Conservation (phyloP, 1,140 invertebrate species). For the Aphidius ervi region DNA sequence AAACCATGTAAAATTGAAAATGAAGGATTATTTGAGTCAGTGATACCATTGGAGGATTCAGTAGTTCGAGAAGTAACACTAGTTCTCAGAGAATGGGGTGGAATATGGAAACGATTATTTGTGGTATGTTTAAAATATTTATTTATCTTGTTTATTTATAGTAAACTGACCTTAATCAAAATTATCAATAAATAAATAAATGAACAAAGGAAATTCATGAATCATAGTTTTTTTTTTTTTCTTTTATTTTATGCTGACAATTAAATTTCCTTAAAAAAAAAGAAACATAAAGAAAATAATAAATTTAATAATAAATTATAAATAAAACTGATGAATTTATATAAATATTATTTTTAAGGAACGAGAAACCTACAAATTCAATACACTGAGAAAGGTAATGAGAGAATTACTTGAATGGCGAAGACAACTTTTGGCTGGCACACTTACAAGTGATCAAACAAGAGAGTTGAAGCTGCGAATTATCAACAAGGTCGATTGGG, state of each 20-base stretch:
- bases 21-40: constrained; percentile 67
- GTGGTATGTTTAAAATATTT: constrained; percentile 68
- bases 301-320: too few relatives aligned
- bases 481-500: constrained; percentile 90
- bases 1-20: constrained; percentile 76
- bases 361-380: constrained; percentile 76
- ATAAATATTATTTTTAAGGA: constrained; percentile 54
- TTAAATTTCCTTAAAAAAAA: too few relatives aligned
- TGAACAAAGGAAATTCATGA: too few relatives aligned
- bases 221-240: too few relatives aligned
- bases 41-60: constrained; percentile 75
- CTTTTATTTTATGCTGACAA: too few relatives aligned
- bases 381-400: constrained; percentile 81
- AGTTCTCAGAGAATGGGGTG: constrained; percentile 88
- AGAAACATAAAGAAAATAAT: too few relatives aligned
- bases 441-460: constrained; percentile 85
- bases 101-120: constrained; percentile 86
- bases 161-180: too few relatives aligned
- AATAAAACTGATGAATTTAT: too few relatives aligned
- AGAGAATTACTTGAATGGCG: constrained; percentile 80
- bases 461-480: constrained; percentile 80
- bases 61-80: constrained; percentile 87
- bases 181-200: too few relatives aligned
- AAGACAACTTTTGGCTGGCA: constrained; percentile 76
- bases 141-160: too few relatives aligned